Percentiles rank a stretch among this genome's conserved stretches.
Evolutionary conservation across 92 coral and sea anemone genomes (phyloP).

Genomic region (Paragorgia papillata): DNA sequence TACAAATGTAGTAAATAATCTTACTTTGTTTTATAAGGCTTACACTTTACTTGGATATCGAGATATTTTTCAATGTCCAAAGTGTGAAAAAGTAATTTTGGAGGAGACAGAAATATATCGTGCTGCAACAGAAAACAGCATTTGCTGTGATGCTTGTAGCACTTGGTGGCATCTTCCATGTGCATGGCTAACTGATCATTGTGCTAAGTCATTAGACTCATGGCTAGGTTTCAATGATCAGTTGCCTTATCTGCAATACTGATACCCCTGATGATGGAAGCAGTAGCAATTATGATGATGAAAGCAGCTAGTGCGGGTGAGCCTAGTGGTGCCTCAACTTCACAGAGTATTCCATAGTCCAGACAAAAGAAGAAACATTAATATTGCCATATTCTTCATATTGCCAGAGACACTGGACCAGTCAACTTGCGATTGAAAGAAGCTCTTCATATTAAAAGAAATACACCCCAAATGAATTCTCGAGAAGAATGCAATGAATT

Average conservation of each 20-base stretch:
- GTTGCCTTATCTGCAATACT: neutral
- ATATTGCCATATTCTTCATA: no score
- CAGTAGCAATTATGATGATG: neutral
- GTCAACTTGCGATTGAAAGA: conserved; percentile 5
- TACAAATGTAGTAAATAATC: conserved; percentile 17
- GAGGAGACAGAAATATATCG: conserved; percentile 42
- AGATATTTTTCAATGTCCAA: conserved; percentile 46
- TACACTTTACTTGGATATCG: conserved; percentile 46
- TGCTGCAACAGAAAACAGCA: conserved; percentile 23
- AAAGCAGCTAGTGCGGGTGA: neutral
- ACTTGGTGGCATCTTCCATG: conserved; percentile 55
- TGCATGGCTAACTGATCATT: conserved; percentile 5
- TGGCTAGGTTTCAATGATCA: conserved; percentile 5
- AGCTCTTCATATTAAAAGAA: neutral
- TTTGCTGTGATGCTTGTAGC: conserved; percentile 55
- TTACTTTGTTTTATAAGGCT: conserved; percentile 54
- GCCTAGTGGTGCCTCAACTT: neutral
- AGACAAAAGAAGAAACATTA: neutral
- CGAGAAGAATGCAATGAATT: neutral
- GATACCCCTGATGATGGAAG: neutral
- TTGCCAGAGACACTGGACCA: neutral
- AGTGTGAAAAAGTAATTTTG: conserved; percentile 48
- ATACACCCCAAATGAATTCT: conserved; percentile 11
- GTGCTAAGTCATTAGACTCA: neutral
- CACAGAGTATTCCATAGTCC: neutral